Evolutionary conservation across 2,797 vertebrate species (phyloP).

Genomic region (Sternotherus odoratus): DNA sequence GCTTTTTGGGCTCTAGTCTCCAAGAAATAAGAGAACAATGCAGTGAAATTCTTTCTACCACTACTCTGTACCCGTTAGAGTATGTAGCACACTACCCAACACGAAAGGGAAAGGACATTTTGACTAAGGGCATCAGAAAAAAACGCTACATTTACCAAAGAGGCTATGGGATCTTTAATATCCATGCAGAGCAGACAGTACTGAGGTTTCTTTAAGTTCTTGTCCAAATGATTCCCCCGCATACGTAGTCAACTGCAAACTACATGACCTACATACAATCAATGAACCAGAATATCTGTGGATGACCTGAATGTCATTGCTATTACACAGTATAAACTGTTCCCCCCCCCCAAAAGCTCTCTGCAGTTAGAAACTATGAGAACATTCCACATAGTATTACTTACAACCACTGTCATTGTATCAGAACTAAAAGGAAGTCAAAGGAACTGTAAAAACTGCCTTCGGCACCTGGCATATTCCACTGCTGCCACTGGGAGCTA

Average conservation of each 20-base stretch:
- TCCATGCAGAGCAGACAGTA: not conserved
- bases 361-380: not conserved
- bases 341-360: not conserved
- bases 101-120: rapidly evolving
- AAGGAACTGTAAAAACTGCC: not conserved
- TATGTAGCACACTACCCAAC: rapidly evolving
- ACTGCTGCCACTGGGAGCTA: not conserved
- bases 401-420: not conserved
- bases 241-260: not conserved
- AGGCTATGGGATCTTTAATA: rapidly evolving
- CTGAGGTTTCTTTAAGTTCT: not conserved
- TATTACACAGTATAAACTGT: not conserved
- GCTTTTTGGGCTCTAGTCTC: slow-evolving; percentile 56
- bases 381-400: not conserved
- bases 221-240: not conserved
- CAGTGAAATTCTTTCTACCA: not conserved
- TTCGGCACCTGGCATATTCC: not conserved
- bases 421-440: not conserved
- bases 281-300: too few relatives aligned
- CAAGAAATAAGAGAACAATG: slow-evolving; percentile 55
- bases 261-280: not conserved
- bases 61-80: not conserved
- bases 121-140: not conserved
- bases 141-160: not conserved
- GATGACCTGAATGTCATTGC: not conserved